A percentile compares a stretch with the other conserved stretches of the same genome.
Evolutionary conservation across 1,140 invertebrate species (phyloP).

Genomic region (Paraescarpia echinospica): DNA sequence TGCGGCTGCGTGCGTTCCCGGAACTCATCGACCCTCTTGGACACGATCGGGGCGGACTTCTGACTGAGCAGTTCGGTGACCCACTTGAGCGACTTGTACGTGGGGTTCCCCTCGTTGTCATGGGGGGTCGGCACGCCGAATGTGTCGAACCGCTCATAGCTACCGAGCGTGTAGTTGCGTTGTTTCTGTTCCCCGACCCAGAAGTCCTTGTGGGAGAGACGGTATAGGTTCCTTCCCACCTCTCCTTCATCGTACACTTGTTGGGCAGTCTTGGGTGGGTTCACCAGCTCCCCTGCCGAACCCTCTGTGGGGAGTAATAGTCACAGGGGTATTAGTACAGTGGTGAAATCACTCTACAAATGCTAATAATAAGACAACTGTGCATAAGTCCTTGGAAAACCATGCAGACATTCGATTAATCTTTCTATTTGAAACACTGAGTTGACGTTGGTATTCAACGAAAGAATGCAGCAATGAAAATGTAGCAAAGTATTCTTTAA

Average conservation of each 20-base stretch:
- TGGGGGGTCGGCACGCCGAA: slow-evolving; percentile 56
- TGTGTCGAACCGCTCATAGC: slow-evolving; percentile 37
- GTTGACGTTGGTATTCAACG: too few species aligned
- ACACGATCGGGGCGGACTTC: slow-evolving; percentile 50
- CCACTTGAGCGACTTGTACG: slow-evolving; percentile 50
- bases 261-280: slow-evolving; percentile 51
- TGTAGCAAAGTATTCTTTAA: too few species aligned
- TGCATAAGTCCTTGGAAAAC: too few species aligned
- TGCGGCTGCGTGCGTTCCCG: slow-evolving; percentile 53
- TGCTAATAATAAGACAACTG: background rate
- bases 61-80: slow-evolving; percentile 44
- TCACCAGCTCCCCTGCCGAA: slow-evolving; percentile 53
- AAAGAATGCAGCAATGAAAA: too few species aligned
- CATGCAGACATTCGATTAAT: too few species aligned
- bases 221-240: slow-evolving; percentile 51
- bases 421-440: too few species aligned
- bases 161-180: slow-evolving; percentile 44
- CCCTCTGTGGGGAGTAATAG: slow-evolving; percentile 41
- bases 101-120: slow-evolving; percentile 46
- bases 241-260: slow-evolving; percentile 48
- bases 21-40: slow-evolving; percentile 54
- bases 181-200: slow-evolving; percentile 48
- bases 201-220: slow-evolving; percentile 48
- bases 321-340: background rate
- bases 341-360: background rate